These are phyloP conservation scores for Yponomeuta cagnagella DNA, from an alignment of 2,888 invertebrate genomes.

Conservation along the genomic window DNA sequence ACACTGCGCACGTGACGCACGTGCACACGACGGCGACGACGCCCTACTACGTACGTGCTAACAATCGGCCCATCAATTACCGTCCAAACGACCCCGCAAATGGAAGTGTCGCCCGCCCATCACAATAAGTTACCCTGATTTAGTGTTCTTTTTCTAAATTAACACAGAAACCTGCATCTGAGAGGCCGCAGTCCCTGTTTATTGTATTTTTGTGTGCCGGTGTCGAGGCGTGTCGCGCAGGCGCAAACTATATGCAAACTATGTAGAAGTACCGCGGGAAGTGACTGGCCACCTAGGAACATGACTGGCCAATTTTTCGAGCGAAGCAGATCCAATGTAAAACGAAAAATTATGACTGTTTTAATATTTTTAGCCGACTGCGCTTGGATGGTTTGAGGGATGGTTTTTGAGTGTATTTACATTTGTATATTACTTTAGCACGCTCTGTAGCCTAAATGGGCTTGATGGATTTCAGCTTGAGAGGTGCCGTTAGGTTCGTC, in stretches of 20 bases:
- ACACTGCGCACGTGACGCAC: too few relatives aligned
- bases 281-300: too few relatives aligned
- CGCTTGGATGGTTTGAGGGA: too few relatives aligned
- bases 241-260: constrained; percentile 28
- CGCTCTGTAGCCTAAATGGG: too few relatives aligned
- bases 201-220: constrained; percentile 30
- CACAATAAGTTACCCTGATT: background rate
- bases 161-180: background rate
- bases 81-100: background rate
- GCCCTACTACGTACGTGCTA: background rate
- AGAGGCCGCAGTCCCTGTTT: constrained; percentile 21
- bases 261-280: background rate
- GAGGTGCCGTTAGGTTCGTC: too few relatives aligned
- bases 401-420: too few relatives aligned
- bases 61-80: background rate
- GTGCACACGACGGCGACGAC: background rate
- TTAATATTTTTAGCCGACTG: too few relatives aligned
- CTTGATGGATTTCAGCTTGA: too few relatives aligned
- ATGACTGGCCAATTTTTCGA: too few relatives aligned
- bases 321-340: too few relatives aligned
- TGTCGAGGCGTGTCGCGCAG: constrained; percentile 35
- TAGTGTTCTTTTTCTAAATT: background rate
- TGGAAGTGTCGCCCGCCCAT: background rate
- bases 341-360: too few relatives aligned
- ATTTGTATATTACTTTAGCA: too few relatives aligned